These are phyloP conservation scores for Smutsia gigantea DNA, from an alignment of 2,797 vertebrate species.

Conservation along the genomic window DNA sequence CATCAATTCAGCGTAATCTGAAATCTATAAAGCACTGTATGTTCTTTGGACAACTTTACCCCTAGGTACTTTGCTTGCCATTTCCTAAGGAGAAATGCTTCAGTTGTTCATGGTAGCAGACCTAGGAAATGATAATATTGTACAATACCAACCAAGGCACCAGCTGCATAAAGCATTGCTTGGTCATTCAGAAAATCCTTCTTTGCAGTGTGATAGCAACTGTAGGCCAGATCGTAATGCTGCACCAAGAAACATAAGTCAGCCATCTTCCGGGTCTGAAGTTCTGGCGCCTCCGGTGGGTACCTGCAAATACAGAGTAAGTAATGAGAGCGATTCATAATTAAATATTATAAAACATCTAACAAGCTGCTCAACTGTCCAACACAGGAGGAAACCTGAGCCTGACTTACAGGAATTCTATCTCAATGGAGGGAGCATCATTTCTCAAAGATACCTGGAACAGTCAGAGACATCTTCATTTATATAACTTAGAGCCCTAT, in stretches of 20 bases:
- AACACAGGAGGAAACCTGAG: constrained; percentile 34
- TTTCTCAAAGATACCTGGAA: constrained; percentile 48
- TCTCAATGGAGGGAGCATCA: neutral
- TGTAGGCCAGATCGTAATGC: constrained; percentile 98
- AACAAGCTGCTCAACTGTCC: neutral
- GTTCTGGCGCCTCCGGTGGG: constrained; percentile 97
- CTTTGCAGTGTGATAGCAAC: constrained; percentile 98
- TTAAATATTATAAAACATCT: constrained; percentile 50
- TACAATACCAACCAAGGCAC: constrained; percentile 93
- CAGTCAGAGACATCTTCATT: neutral
- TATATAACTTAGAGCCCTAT: constrained; percentile 48
- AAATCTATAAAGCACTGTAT: neutral
- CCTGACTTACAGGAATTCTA: constrained; percentile 25
- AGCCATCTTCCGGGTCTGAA: constrained; percentile 99
- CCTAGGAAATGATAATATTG: neutral
- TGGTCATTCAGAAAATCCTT: constrained; percentile 99
- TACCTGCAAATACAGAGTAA: constrained; percentile 89
- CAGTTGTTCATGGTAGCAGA: neutral
- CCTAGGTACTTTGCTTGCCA: neutral
- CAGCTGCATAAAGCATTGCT: constrained; percentile 98
- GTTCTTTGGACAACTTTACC: constrained; percentile 11
- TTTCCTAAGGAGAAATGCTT: constrained; percentile 12
- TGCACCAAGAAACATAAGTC: constrained; percentile 99
- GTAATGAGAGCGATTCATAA: neutral
- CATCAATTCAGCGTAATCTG: neutral